These are phyloP conservation scores for Papilio gigon DNA, from an alignment of 2,888 invertebrate species.

Conservation along the genomic window DNA sequence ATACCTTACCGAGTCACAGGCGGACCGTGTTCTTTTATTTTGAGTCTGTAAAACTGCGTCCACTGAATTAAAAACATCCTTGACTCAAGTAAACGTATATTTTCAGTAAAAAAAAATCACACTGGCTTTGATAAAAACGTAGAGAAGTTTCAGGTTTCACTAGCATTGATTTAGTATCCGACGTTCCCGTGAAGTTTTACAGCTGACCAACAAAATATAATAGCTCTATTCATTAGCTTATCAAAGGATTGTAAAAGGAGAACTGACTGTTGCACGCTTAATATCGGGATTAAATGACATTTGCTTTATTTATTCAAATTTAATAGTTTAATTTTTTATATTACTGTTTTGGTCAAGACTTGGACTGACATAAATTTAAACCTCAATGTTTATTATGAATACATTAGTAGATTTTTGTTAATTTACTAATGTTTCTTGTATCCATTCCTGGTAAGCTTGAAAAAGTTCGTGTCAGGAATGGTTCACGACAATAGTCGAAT, in stretches of 20 bases:
- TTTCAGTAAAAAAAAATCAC: constrained; percentile 6
- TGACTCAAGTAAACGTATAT: constrained; percentile 9
- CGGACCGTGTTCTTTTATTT: not conserved
- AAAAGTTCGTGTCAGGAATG: no score
- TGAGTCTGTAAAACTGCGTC: constrained; percentile 9
- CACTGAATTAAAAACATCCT: constrained; percentile 16
- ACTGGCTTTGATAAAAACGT: constrained; percentile 7
- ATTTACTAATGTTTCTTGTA: no score
- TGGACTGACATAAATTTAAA: no score
- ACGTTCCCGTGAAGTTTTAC: constrained; percentile 25
- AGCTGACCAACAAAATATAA: constrained; percentile 22
- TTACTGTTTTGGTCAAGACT: no score
- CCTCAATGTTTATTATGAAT: no score
- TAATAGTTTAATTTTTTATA: no score
- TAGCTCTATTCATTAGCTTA: constrained; percentile 23
- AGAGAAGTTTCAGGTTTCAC: constrained; percentile 7
- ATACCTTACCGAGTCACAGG: not conserved
- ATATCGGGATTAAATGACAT: not conserved
- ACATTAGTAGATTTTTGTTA: no score
- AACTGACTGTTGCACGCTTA: not conserved
- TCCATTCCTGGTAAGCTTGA: no score
- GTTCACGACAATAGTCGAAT: no score
- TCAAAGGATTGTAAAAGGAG: not conserved
- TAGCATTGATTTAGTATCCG: constrained; percentile 1
- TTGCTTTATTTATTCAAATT: not conserved